Evolutionary conservation across 2,113 vertebrate genomes (phyloP), one percentile per base, ranked within the genome.

Genomic region (Trochalopteron elliotii): DNA sequence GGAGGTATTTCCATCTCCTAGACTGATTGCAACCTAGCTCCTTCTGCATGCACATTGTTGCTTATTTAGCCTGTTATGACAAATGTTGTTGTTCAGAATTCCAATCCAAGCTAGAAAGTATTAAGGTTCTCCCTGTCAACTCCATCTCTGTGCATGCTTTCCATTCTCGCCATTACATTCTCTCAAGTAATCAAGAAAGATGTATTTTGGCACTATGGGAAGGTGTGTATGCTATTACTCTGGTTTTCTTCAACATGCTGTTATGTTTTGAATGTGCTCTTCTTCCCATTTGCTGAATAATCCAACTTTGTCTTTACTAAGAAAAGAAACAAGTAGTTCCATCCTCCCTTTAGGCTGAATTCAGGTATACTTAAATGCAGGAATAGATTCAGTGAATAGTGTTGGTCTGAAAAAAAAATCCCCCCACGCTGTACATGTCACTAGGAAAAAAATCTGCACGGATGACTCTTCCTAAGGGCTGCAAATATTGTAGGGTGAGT

Each of bases 371-470:
- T 82, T 52, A 47, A 75, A 57, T 44, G 25, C 47, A 81, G 28
- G 19, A 81, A 59, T 19, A 70, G 35, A 77, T 81, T 75, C 42
- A 30, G 24, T 39, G 30, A 12, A 40, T 74, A 42, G 68, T 55
- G 10, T 39, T 75, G 55, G 22, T 81, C 42, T 40, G 40, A 81
- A 81, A 61, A 53, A 39, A 61, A 35, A 39, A 19, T 7, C 4
- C 7, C 6, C 28, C 10, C 4, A 6, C 0, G 0, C 45, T 53
- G 10, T 42, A 35, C 8, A 11, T 28, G 22, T 57, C 47, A 31
- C 12, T 40, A 75, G 65, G 35, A 70, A 63, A 55, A 47, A 33
- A 77, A 87, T 81, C 47, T 63, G 15, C 64, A 50, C 0, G 4
- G 64, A 80, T 3, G 14, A 59, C 18, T 47, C 20, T 52, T 87